A percentile compares a stretch with the other conserved stretches of the same genome.
Evolutionary conservation across 2,113 vertebrate species (phyloP).

Genomic region (Azemiops feae): DNA sequence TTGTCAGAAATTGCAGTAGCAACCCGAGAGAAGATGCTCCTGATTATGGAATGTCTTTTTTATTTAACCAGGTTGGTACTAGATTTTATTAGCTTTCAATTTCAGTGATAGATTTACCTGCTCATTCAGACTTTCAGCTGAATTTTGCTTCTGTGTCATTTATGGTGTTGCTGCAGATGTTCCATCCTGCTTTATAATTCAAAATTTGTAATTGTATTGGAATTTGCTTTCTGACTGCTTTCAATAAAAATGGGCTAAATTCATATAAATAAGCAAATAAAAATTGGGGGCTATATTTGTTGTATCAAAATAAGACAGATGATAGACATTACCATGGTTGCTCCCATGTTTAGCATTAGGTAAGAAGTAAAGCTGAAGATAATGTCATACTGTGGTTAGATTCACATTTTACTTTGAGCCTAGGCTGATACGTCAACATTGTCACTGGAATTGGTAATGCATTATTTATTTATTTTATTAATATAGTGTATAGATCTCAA

Average conservation of each 20-base stretch:
- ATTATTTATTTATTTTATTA: neutral
- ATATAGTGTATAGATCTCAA: neutral
- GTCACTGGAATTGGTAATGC: neutral
- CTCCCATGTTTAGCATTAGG: neutral
- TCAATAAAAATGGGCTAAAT: neutral
- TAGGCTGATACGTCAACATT: neutral
- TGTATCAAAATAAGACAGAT: neutral
- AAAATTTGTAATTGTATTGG: neutral
- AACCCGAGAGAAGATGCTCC: neutral
- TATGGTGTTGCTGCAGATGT: neutral
- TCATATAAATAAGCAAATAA: neutral
- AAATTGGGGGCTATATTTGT: neutral
- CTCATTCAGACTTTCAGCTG: neutral
- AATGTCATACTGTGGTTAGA: neutral
- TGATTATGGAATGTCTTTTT: neutral
- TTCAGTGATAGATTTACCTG: neutral
- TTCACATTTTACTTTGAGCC: neutral
- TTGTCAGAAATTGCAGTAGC: neutral
- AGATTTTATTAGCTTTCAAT: neutral
- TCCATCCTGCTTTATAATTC: neutral
- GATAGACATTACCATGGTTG: neutral
- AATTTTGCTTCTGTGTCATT: neutral
- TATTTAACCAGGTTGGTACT: neutral
- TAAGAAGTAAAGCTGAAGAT: neutral
- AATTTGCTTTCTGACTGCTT: neutral